These are phyloP conservation scores for Archivesica marissinica DNA, from an alignment of 1,140 invertebrate species.

Conservation along the genomic window DNA sequence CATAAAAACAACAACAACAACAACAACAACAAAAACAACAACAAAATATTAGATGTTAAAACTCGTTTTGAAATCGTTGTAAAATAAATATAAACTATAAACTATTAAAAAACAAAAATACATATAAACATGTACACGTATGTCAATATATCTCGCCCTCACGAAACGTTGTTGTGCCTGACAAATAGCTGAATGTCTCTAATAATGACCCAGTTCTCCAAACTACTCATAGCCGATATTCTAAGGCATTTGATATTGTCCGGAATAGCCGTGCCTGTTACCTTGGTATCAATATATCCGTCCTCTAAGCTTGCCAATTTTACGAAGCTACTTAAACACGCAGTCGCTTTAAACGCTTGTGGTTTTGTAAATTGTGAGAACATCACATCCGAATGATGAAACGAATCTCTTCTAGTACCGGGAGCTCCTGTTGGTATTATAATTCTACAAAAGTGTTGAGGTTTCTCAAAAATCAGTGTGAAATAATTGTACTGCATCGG, in stretches of 20 bases:
- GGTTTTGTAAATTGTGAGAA: slow-evolving; percentile 7
- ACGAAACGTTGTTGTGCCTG: too few species aligned
- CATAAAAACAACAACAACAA: too few species aligned
- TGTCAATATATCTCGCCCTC: too few species aligned
- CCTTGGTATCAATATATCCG: slow-evolving; percentile 63
- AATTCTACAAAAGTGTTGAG: slow-evolving; percentile 64
- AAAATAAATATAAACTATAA: too few species aligned
- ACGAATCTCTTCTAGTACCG: slow-evolving; percentile 44
- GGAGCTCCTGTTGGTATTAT: slow-evolving; percentile 64
- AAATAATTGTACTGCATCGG: slow-evolving; percentile 56
- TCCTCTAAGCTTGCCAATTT: slow-evolving; percentile 43
- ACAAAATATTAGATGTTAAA: too few species aligned
- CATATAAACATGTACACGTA: too few species aligned
- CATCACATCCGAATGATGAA: slow-evolving; percentile 13
- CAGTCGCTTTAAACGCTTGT: background rate
- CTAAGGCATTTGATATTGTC: slow-evolving; percentile 61
- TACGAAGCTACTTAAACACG: background rate
- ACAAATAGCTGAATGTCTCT: slow-evolving; percentile 58
- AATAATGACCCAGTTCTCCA: slow-evolving; percentile 50
- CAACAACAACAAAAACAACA: too few species aligned
- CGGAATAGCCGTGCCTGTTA: slow-evolving; percentile 58
- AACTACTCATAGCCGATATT: background rate
- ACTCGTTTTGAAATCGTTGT: too few species aligned
- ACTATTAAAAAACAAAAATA: too few species aligned
- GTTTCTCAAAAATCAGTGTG: slow-evolving; percentile 64